phyloP scores from a whole-genome alignment of 2,113 vertebrate species.

The Nipponia nippon region DNA sequence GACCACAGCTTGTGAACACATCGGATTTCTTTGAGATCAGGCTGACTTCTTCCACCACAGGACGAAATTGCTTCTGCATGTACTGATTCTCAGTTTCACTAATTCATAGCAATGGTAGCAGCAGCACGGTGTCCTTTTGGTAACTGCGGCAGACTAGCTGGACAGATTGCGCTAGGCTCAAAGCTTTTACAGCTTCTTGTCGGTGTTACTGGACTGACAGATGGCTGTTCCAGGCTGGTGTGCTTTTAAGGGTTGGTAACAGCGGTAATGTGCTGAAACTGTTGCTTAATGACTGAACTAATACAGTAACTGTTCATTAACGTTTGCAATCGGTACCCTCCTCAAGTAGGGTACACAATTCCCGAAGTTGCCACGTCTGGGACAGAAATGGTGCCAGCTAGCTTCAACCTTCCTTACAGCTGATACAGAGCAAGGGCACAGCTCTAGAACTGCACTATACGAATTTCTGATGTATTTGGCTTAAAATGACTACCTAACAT shows the following conservation, averaged over 20 bases:
- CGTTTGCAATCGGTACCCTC: not conserved
- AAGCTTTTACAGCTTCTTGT: not conserved
- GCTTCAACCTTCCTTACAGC: not conserved
- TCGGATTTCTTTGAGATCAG: not conserved
- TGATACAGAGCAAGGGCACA: not conserved
- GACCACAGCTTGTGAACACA: not conserved
- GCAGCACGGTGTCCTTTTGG: not conserved
- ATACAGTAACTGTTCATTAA: not conserved
- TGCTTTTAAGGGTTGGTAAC: not conserved
- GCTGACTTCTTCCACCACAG: not conserved
- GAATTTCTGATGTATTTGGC: not conserved
- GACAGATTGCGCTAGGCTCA: not conserved
- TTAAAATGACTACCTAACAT: not conserved
- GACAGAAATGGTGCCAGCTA: not conserved
- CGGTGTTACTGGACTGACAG: not conserved
- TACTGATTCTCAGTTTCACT: not conserved
- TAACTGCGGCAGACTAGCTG: not conserved
- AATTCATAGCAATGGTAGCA: not conserved
- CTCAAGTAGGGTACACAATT: fast-evolving
- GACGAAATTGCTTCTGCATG: not conserved
- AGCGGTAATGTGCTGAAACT: not conserved
- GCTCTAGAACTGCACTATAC: not conserved
- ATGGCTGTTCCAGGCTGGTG: not conserved
- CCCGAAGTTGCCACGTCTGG: not conserved
- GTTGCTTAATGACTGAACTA: not conserved